Conservation (phyloP, 2,888 invertebrate species). For the Lathronympha strigana region DNA sequence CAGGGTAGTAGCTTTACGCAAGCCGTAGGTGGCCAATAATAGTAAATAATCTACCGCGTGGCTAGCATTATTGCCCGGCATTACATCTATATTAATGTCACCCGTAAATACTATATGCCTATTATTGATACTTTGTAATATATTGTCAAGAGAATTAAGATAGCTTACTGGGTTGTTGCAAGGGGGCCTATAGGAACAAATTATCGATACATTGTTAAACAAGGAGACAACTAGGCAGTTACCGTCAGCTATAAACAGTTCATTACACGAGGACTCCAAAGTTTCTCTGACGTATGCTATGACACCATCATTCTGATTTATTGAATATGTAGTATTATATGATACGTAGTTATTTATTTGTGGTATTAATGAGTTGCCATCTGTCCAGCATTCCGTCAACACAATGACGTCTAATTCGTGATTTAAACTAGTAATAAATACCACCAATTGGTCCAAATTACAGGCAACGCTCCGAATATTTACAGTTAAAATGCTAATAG, state of each 20-base stretch:
- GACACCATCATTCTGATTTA: constrained; percentile 1
- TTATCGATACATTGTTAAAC: background rate
- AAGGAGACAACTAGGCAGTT: background rate
- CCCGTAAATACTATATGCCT: constrained; percentile 10
- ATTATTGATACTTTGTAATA: background rate
- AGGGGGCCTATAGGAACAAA: background rate
- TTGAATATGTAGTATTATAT: background rate
- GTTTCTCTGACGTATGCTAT: background rate
- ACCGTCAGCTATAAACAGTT: background rate
- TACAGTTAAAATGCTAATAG: constrained; percentile 6
- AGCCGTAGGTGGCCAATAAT: background rate
- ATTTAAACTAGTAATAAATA: constrained; percentile 5
- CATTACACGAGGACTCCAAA: background rate
- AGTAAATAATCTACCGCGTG: background rate
- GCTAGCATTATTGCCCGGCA: background rate
- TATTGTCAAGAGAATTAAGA: background rate
- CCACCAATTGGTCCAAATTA: constrained; percentile 33
- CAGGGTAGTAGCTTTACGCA: background rate
- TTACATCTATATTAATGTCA: constrained; percentile 1
- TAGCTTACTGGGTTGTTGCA: background rate
- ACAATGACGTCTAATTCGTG: background rate
- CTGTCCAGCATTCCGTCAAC: constrained; percentile 2
- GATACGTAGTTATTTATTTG: constrained; percentile 5
- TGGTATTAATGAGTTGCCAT: background rate
- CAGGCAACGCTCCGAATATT: constrained; percentile 39